These are phyloP conservation scores for Sphaerophoria taeniata DNA, from an alignment of 2,888 invertebrate genomes.

Conservation along the genomic window DNA sequence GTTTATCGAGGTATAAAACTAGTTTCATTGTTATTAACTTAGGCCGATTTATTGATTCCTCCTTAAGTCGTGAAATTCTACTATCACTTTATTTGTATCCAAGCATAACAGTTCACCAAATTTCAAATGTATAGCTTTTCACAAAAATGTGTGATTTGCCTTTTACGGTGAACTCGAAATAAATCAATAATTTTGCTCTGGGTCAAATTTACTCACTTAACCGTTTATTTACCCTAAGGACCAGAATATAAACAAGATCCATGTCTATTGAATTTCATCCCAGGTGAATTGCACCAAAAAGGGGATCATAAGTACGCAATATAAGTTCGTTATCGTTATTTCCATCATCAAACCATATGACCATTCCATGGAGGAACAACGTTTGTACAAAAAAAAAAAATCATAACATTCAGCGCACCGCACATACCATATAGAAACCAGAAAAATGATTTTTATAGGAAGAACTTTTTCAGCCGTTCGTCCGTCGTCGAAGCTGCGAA, in stretches of 20 bases:
- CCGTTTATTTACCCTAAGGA: slow-evolving; percentile 23
- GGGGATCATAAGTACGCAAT: slow-evolving; percentile 57
- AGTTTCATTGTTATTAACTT: no score
- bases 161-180: not conserved
- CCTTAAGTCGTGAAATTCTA: no score
- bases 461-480: no score
- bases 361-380: slow-evolving; percentile 1
- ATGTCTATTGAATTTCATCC: slow-evolving; percentile 49
- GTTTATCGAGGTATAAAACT: no score
- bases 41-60: no score
- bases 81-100: no score
- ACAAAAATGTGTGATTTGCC: not conserved
- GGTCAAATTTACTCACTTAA: not conserved
- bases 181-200: not conserved
- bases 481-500: not conserved
- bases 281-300: slow-evolving; percentile 53
- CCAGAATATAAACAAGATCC: slow-evolving; percentile 26
- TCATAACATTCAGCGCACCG: not conserved
- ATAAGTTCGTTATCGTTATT: slow-evolving; percentile 60
- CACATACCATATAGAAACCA: no score
- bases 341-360: slow-evolving; percentile 23
- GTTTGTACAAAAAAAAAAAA: not conserved
- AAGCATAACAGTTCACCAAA: no score
- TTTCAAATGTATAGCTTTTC: not conserved
- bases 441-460: no score